Conservation (phyloP, 1,140 invertebrate species). For the Oreohelix idahoensis region DNA sequence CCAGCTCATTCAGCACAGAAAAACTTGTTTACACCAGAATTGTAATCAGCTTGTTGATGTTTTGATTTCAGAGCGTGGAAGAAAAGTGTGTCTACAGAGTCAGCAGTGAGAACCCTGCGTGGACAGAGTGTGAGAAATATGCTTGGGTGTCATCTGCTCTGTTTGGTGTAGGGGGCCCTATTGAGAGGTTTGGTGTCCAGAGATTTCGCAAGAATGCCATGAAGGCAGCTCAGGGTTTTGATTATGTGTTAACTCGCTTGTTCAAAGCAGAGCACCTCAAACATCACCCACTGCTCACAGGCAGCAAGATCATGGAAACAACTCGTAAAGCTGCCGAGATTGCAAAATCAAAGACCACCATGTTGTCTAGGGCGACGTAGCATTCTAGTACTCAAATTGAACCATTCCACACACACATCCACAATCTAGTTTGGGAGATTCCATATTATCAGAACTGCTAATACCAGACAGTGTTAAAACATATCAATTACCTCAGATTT, state of each 20-base stretch:
- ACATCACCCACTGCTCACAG: conserved; percentile 28
- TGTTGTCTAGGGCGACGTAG: conserved; percentile 16
- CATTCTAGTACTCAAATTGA: neutral
- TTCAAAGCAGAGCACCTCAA: conserved; percentile 40
- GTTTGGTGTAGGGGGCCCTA: conserved; percentile 88
- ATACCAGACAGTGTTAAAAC: neutral
- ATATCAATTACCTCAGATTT: neutral
- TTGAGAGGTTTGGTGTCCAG: conserved; percentile 89
- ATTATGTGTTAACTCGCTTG: conserved; percentile 70
- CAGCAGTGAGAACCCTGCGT: conserved; percentile 80
- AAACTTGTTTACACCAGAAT: too few species aligned
- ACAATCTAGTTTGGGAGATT: neutral
- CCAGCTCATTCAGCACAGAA: too few species aligned
- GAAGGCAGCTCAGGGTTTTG: conserved; percentile 87
- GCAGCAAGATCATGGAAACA: conserved; percentile 52
- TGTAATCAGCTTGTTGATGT: conserved; percentile 2
- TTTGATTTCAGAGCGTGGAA: conserved; percentile 82
- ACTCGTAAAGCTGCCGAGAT: conserved; percentile 52
- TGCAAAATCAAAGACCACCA: conserved; percentile 47
- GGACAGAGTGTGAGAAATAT: conserved; percentile 84
- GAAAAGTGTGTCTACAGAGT: conserved; percentile 89
- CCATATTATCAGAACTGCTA: too few species aligned
- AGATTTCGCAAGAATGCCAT: conserved; percentile 88
- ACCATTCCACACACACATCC: neutral
- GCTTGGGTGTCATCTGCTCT: conserved; percentile 89